Conservation (phyloP, 2,888 invertebrate species). For the Ormyrus labotus region DNA sequence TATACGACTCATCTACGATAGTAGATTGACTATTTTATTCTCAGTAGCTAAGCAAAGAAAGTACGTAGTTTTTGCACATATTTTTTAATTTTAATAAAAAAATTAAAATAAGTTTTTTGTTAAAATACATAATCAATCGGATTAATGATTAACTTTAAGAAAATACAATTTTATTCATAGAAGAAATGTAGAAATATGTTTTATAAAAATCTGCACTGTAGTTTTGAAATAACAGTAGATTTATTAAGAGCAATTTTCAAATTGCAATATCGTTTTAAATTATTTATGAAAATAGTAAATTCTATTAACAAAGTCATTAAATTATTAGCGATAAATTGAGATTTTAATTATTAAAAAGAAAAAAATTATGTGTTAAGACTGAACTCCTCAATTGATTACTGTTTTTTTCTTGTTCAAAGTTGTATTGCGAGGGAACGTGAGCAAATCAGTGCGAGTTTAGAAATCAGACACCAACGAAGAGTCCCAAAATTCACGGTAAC, state of each 20-base stretch:
- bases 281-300: not conserved
- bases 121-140: too few relatives aligned
- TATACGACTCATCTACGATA: too few relatives aligned
- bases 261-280: conserved; percentile 13
- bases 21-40: too few relatives aligned
- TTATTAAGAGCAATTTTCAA: conserved; percentile 1
- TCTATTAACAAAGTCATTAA: not conserved
- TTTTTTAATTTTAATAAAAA: too few relatives aligned
- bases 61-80: too few relatives aligned
- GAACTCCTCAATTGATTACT: conserved; percentile 34
- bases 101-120: too few relatives aligned
- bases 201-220: too few relatives aligned
- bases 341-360: conserved; percentile 24
- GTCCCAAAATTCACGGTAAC: conserved; percentile 46
- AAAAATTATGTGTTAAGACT: conserved; percentile 35
- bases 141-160: too few relatives aligned
- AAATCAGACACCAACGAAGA: conserved; percentile 55
- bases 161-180: too few relatives aligned
- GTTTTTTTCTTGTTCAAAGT: conserved; percentile 53
- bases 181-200: too few relatives aligned
- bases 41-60: too few relatives aligned
- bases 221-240: too few relatives aligned
- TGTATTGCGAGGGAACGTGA: conserved; percentile 46
- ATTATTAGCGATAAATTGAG: conserved; percentile 1
- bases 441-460: conserved; percentile 43